phyloP scores from a whole-genome alignment of 2,888 invertebrate genomes.

The Cerastis rubricosa region DNA sequence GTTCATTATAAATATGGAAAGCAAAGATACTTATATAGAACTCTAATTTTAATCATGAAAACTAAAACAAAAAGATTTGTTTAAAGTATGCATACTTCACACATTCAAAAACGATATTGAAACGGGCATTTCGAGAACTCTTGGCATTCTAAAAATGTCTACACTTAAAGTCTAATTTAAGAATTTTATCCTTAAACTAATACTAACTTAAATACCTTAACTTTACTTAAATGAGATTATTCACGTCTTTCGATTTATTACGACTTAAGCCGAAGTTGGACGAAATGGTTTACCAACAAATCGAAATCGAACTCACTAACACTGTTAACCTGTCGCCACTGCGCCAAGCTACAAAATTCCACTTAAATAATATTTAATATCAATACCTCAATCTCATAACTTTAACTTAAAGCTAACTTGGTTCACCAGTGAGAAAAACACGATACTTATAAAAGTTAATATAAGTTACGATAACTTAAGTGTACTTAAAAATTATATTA shows the following conservation, averaged over 20 bases:
- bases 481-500: not conserved
- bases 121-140: no score
- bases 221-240: no score
- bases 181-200: no score
- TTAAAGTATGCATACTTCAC: no score
- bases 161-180: no score
- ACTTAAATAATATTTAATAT: not conserved
- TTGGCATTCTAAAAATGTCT: no score
- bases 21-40: not conserved
- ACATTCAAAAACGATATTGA: no score
- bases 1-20: not conserved
- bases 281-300: no score
- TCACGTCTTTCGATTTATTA: no score
- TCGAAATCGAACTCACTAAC: no score
- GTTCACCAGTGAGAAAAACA: not conserved
- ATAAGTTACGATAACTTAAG: not conserved
- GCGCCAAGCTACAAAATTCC: not conserved
- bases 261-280: no score
- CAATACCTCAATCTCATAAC: not conserved
- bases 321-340: not conserved
- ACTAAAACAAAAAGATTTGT: not conserved
- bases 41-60: not conserved
- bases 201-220: no score
- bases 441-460: constrained; percentile 1
- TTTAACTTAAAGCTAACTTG: not conserved